Evolutionary conservation across 2,888 invertebrate species (phyloP).

Genomic region (Ellobium chinense): DNA sequence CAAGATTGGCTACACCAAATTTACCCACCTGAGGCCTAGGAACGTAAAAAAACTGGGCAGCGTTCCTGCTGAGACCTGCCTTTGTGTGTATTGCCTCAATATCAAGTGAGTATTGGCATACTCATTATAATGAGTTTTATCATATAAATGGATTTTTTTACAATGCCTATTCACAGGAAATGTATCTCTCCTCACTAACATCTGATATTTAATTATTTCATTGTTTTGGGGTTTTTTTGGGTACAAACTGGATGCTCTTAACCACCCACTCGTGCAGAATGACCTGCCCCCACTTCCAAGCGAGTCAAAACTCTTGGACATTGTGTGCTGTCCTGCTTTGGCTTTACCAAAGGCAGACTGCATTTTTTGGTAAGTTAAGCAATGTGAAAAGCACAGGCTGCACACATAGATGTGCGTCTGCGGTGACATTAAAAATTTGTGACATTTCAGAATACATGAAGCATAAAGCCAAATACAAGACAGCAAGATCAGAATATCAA

Average conservation of each 20-base stretch:
- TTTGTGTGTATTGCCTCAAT: neutral
- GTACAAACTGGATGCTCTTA: conserved; percentile 1
- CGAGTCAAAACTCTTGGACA: neutral
- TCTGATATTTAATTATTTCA: neutral
- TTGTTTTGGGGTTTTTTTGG: too few relatives aligned
- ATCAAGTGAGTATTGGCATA: neutral
- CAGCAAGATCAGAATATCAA: too few relatives aligned
- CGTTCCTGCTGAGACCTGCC: neutral
- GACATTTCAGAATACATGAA: too few relatives aligned
- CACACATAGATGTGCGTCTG: too few relatives aligned
- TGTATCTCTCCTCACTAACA: neutral
- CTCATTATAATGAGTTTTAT: too few relatives aligned
- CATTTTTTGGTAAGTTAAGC: too few relatives aligned
- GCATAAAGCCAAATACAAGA: too few relatives aligned
- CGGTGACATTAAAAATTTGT: too few relatives aligned
- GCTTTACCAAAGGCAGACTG: neutral
- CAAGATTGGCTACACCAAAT: neutral
- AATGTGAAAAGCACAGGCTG: too few relatives aligned
- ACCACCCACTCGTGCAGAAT: neutral
- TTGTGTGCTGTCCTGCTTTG: neutral
- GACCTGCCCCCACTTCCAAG: neutral
- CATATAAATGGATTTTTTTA: too few relatives aligned
- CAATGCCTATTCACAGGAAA: too few relatives aligned
- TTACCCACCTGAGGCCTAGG: neutral
- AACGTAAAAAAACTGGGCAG: neutral